Base-by-base conservation (phyloP, 1,140 invertebrate genomes). In the Epicauta chinensis region DNA sequence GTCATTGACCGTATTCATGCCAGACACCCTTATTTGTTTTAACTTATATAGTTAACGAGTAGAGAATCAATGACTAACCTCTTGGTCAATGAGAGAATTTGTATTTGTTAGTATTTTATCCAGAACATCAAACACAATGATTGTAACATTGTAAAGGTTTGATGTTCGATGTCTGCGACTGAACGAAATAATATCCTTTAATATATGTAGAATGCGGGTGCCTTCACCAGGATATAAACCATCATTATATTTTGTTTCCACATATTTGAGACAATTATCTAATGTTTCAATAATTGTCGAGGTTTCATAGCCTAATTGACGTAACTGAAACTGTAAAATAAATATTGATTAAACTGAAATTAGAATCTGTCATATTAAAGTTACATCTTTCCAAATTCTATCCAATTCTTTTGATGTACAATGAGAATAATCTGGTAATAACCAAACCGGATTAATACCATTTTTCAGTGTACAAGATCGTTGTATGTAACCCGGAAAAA, bases 371-470 rank as follows among this genome's bases (percentile, higher is more conserved):
- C 39, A 16, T 4, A 17, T 7, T 3, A 1, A 2, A 65, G 65
- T 71, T 72, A 87, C 83, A 64, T 81, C 76, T 60, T 81, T 77
- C 59, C 81, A 81, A 52, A 83, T 81, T 46, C 76, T 69, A 17
- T 77, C 66, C 9, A 89, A 66, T 1, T 80, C 76, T 58, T 84
- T 77, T 6, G 81, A 77, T 1, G 86, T 72, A 58, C 87, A 90
- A 9, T 73, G 71, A 1, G 84, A 85, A 62, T 87, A 89, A 64
- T 89, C 84, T 2, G 87, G 83, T 16, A 77, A 68, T 36, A 79
- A 75, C 87, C 87, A 90, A 50, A 80, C 78, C 1, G 84, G 78
- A 23, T 78, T 80, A 9, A 73, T 73, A 1, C 74, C 70, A 58
- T 80, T 77, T n/a, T 72, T 74, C 60, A 81, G 75, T 16, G 73